Conservation (phyloP, 1,140 invertebrate genomes). For the Drosophila aff. region DNA sequence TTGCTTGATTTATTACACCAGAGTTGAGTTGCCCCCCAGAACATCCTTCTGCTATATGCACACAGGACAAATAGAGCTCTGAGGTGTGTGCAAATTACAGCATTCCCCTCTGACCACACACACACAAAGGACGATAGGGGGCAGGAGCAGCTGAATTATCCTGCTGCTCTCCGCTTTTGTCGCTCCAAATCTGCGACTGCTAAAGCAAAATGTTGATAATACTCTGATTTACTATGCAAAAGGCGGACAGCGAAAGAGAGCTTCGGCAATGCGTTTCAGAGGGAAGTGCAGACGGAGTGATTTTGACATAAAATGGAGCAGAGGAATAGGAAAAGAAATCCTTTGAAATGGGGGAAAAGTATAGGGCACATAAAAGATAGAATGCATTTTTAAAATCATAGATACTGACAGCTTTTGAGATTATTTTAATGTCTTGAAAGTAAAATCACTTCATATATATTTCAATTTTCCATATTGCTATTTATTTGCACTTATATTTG, state of each 20-base stretch:
- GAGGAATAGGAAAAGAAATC: constrained; percentile 11
- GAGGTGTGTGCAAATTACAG: constrained; percentile 75
- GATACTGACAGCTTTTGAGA: neutral
- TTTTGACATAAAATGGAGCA: constrained; percentile 14
- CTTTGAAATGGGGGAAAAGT: neutral
- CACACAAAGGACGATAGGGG: constrained; percentile 26
- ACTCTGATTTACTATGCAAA: constrained; percentile 70
- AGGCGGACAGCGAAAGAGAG: constrained; percentile 30
- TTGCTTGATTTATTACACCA: constrained; percentile 80
- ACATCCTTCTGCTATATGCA: constrained; percentile 41
- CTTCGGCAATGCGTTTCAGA: constrained; percentile 42
- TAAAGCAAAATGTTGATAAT: constrained; percentile 72
- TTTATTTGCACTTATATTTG: neutral
- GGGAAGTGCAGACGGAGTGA: constrained; percentile 24
- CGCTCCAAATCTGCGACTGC: constrained; percentile 67
- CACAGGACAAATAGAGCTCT: constrained; percentile 71
- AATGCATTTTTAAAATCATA: neutral
- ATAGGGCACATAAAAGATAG: neutral
- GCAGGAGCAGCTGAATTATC: constrained; percentile 58
- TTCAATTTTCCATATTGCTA: neutral
- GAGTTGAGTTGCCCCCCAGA: constrained; percentile 8
- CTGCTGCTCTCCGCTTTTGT: constrained; percentile 27
- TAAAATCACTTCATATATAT: neutral
- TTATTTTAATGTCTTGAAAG: neutral
- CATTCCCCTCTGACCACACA: constrained; percentile 69